Evolutionary conservation across 2,797 vertebrate species (phyloP).

Genomic region (Pogoniulus pusillus): DNA sequence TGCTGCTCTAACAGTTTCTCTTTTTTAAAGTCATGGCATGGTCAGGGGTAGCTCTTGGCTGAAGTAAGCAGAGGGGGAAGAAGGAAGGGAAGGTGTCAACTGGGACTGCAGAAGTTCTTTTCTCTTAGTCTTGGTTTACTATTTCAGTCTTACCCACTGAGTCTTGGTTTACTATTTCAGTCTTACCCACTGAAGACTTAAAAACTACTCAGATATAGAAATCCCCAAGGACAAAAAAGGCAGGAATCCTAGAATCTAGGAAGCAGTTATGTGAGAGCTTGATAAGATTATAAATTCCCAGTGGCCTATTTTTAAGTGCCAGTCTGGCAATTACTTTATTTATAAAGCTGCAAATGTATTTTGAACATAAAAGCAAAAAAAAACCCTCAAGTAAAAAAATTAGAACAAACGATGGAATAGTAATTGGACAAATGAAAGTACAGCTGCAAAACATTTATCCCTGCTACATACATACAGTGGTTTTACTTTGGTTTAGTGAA

Average conservation of each 20-base stretch:
- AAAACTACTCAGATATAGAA: neutral
- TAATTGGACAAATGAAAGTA: conserved; percentile 39
- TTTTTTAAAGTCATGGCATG: accelerated
- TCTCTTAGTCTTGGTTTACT: neutral
- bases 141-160: neutral
- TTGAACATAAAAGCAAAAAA: conserved; percentile 68
- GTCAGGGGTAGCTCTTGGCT: neutral
- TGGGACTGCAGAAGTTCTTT: neutral
- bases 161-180: neutral
- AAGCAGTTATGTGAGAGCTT: neutral
- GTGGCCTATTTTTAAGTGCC: conserved; percentile 56
- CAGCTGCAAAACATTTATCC: conserved; percentile 44
- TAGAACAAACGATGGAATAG: conserved; percentile 34
- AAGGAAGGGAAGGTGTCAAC: neutral
- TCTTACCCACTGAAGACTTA: neutral
- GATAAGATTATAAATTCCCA: conserved; percentile 49
- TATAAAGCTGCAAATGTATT: conserved; percentile 76
- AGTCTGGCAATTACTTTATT: conserved; percentile 71
- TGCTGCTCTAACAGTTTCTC: neutral
- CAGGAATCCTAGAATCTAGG: neutral
- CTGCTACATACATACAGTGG: conserved; percentile 59
- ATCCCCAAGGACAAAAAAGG: neutral
- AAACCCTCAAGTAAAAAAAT: conserved; percentile 64
- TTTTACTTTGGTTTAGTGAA: conserved; percentile 38
- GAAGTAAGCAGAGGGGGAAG: neutral